Evolutionary conservation across 2,797 vertebrate genomes (phyloP).

Genomic region (Antennarius maculatus): DNA sequence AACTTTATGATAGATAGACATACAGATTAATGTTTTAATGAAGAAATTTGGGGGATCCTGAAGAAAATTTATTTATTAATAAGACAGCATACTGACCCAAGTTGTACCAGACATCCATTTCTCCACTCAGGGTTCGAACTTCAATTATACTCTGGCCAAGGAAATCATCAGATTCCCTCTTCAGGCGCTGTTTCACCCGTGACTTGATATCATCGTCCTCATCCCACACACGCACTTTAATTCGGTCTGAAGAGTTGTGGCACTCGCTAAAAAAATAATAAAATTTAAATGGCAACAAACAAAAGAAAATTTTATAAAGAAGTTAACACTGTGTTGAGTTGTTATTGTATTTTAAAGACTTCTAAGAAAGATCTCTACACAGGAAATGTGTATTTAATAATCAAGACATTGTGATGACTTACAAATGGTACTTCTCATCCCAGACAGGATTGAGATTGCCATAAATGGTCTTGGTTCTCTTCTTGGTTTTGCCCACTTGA

Average conservation of each 20-base stretch:
- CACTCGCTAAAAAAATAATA: slow-evolving; percentile 85
- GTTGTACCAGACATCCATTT: slow-evolving; percentile 99
- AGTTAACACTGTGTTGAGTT: not conserved
- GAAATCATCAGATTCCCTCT: slow-evolving; percentile 97
- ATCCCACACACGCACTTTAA: slow-evolving; percentile 98
- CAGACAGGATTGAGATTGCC: slow-evolving; percentile 98
- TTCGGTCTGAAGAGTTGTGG: slow-evolving; percentile 98
- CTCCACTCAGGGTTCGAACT: slow-evolving; percentile 95
- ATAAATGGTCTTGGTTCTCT: slow-evolving; percentile 98
- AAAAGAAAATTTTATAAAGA: not conserved
- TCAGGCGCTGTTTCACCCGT: slow-evolving; percentile 95
- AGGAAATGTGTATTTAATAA: not conserved
- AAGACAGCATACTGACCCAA: slow-evolving; percentile 84
- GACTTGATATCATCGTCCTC: slow-evolving; percentile 99
- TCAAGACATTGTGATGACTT: slow-evolving; percentile 70
- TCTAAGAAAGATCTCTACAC: not conserved
- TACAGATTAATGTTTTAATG: too few relatives aligned
- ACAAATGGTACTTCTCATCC: slow-evolving; percentile 99
- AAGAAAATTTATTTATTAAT: not conserved
- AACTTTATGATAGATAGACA: too few relatives aligned
- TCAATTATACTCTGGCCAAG: slow-evolving; percentile 98
- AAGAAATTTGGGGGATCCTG: too few relatives aligned
- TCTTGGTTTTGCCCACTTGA: slow-evolving; percentile 98
- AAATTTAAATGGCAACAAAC: not conserved
- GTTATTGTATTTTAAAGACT: not conserved